Conservation (phyloP, 2,797 vertebrate species). For the Mormyrus hasselquistii region DNA sequence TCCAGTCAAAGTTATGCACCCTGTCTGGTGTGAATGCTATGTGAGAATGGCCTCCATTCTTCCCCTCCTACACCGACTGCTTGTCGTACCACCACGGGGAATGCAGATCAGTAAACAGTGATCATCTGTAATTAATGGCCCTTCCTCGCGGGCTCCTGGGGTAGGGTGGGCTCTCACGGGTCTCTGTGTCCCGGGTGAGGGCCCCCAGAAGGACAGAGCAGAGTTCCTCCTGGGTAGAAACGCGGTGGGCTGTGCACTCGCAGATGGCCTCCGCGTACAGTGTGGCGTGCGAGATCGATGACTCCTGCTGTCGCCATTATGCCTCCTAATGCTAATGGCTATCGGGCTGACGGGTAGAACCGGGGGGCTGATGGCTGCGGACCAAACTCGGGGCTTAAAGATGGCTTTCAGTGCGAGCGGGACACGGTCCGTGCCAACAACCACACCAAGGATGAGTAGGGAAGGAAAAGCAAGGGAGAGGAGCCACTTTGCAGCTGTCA, state of each 20-base stretch:
- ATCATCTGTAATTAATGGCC: conserved; percentile 5
- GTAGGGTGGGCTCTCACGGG: not conserved
- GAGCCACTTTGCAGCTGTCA: conserved; percentile 64
- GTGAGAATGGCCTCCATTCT: not conserved
- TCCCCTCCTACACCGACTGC: not conserved
- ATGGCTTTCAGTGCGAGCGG: conserved; percentile 6
- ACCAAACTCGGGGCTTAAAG: conserved; percentile 3
- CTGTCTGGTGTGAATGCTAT: not conserved
- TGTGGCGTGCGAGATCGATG: not conserved
- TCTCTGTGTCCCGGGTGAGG: not conserved
- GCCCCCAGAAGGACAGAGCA: not conserved
- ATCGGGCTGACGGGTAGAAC: not conserved
- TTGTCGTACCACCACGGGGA: not conserved
- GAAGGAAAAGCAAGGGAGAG: conserved; percentile 7
- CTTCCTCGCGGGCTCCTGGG: not conserved
- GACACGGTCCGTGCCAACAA: not conserved
- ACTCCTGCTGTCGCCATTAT: not conserved
- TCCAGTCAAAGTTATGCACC: not conserved
- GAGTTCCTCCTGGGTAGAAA: not conserved
- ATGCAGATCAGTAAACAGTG: conserved; percentile 2
- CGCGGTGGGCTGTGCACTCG: not conserved
- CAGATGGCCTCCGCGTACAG: not conserved
- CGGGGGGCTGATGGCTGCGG: not conserved
- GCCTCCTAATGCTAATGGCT: conserved; percentile 12
- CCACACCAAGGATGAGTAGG: conserved; percentile 8